These are phyloP conservation scores for Misgurnus anguillicaudatus DNA, from an alignment of 2,113 vertebrate genomes.

Conservation along the genomic window DNA sequence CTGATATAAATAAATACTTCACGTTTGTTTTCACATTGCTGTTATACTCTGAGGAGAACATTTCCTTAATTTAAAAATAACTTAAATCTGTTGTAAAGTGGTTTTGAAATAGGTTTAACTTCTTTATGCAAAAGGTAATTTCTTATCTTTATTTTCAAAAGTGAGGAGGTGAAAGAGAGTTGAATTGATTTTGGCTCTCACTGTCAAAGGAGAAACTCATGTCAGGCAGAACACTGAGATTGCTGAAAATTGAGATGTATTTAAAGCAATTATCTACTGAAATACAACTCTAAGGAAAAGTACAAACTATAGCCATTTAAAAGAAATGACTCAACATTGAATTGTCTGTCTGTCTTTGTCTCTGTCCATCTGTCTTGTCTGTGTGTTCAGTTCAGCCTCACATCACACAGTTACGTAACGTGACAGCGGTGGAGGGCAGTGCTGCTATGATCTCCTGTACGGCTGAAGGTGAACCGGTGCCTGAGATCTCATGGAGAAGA, in stretches of 20 bases:
- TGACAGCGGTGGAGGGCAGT: slow-evolving; percentile 88
- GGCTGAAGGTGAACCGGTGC: slow-evolving; percentile 91
- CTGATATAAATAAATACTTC: slow-evolving; percentile 52
- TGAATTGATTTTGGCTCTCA: neutral
- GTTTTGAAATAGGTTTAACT: neutral
- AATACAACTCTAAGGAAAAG: neutral
- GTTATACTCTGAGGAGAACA: too few relatives aligned
- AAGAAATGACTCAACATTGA: neutral
- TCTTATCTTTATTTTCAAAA: slow-evolving; percentile 54
- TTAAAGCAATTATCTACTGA: neutral
- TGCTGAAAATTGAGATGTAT: slow-evolving; percentile 9
- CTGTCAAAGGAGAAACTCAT: neutral
- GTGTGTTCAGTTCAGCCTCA: slow-evolving; percentile 89
- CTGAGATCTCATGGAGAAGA: slow-evolving; percentile 93
- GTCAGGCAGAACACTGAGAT: neutral
- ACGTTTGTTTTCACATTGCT: neutral
- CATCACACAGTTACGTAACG: slow-evolving; percentile 92
- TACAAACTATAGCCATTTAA: neutral
- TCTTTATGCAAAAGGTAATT: neutral
- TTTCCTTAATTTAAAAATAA: too few relatives aligned
- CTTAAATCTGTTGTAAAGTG: too few relatives aligned
- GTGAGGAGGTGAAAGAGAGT: slow-evolving; percentile 18
- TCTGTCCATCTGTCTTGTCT: slow-evolving; percentile 16
- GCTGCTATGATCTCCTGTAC: slow-evolving; percentile 87
- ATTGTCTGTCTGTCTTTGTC: neutral